These are phyloP conservation scores for Acridotheres tristis DNA, from an alignment of 2,797 vertebrate genomes.

Conservation along the genomic window DNA sequence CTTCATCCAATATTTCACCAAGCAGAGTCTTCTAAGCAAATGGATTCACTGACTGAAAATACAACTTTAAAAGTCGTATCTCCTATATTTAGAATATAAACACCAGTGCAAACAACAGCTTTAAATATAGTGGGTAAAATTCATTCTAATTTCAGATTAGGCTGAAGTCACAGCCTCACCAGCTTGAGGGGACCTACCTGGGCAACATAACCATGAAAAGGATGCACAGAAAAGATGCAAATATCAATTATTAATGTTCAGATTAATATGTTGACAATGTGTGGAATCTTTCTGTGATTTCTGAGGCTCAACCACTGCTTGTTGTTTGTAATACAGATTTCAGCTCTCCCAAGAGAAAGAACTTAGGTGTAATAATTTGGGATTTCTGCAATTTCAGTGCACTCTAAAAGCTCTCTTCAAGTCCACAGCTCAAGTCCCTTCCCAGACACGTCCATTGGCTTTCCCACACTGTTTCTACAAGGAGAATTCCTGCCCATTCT, in stretches of 20 bases:
- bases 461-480: background rate
- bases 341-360: background rate
- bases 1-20: background rate
- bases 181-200: background rate
- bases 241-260: background rate
- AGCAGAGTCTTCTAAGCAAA: background rate
- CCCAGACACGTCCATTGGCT: background rate
- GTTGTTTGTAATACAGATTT: background rate
- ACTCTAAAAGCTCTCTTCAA: background rate
- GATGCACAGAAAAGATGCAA: background rate
- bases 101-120: background rate
- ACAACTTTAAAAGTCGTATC: background rate
- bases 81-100: background rate
- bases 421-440: background rate
- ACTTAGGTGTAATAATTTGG: background rate
- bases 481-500: background rate
- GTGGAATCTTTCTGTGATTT: background rate
- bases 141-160: background rate
- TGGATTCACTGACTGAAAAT: background rate
- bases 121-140: background rate
- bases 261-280: too few species aligned
- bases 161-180: background rate
- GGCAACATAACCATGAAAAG: background rate
- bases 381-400: background rate
- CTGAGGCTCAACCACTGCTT: background rate